phyloP scores from a whole-genome alignment of 2,113 vertebrate genomes.

The Siphamia tubifer region DNA sequence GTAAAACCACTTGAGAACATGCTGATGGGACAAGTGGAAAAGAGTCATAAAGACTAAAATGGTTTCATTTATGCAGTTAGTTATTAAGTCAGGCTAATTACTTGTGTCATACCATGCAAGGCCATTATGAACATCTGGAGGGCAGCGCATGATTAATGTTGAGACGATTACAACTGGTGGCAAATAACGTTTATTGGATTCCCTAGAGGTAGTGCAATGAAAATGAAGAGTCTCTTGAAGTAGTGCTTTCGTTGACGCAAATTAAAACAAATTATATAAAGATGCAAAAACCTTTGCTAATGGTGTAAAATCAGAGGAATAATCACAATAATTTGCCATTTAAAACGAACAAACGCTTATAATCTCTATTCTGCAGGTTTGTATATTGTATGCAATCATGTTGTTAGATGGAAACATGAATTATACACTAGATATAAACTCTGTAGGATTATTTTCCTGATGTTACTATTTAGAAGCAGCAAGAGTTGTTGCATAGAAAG shows the following conservation, averaged over 20 bases:
- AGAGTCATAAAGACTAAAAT: constrained; percentile 26
- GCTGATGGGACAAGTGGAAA: constrained; percentile 24
- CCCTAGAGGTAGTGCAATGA: background rate
- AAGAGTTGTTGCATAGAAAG: background rate
- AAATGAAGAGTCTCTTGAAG: background rate
- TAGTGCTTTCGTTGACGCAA: background rate
- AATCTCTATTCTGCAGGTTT: background rate
- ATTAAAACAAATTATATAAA: no score
- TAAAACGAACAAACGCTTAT: background rate
- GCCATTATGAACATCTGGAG: constrained; percentile 23
- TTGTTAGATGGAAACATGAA: background rate
- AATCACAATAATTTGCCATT: background rate
- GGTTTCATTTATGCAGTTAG: background rate
- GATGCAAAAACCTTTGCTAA: background rate
- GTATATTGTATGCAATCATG: no score
- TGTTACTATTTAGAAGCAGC: no score
- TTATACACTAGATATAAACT: background rate
- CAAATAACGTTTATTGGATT: background rate
- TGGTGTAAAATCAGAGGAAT: background rate
- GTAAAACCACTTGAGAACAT: constrained; percentile 3
- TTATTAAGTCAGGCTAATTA: constrained; percentile 33
- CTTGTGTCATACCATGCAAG: constrained; percentile 3
- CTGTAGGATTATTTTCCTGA: background rate
- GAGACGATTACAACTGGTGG: background rate
- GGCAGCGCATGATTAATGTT: constrained; percentile 14